phyloP scores from a whole-genome alignment of 2,888 invertebrate species.

The Callimorpha dominula region DNA sequence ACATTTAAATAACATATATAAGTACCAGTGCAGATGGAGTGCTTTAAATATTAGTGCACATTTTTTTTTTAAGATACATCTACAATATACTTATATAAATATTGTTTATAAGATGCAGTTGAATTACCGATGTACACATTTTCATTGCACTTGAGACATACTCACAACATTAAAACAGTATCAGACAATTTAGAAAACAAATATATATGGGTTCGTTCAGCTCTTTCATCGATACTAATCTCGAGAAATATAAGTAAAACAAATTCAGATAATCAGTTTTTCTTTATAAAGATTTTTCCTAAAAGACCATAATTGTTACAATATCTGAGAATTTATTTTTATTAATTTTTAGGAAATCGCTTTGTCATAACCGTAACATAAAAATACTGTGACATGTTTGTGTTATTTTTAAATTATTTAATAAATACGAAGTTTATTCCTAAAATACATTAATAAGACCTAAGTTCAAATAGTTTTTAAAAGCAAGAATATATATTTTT shows the following conservation, averaged over 20 bases:
- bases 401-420: too few species aligned
- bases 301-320: background rate
- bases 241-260: background rate
- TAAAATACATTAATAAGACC: too few species aligned
- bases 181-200: background rate
- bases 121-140: constrained; percentile 1
- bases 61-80: constrained; percentile 30
- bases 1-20: constrained; percentile 31
- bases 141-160: constrained; percentile 6
- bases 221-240: background rate
- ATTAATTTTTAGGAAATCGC: background rate
- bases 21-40: constrained; percentile 33
- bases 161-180: background rate
- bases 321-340: background rate
- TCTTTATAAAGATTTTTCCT: background rate
- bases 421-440: too few species aligned
- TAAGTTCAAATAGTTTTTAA: too few species aligned
- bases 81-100: constrained; percentile 15
- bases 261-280: background rate
- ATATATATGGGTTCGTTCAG: background rate
- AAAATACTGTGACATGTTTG: background rate
- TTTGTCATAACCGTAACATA: background rate
- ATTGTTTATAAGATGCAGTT: constrained; percentile 16
- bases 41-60: constrained; percentile 31
- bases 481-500: background rate